A percentile compares a stretch with the other conserved stretches of the same genome.
Conservation (phyloP, 2,888 invertebrate genomes). For the Microchrysa polita region DNA sequence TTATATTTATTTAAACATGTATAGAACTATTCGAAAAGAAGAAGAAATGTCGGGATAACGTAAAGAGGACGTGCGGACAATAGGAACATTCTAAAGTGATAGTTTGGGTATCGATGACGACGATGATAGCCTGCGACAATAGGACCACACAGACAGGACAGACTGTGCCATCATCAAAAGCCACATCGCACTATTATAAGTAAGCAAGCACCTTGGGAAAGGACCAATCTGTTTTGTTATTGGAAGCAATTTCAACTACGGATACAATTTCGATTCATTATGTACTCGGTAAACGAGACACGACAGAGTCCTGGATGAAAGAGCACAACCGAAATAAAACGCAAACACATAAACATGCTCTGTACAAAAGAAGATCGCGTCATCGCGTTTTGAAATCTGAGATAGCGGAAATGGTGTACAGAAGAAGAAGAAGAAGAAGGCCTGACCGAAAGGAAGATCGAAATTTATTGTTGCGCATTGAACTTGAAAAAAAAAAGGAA, state of each 20-base stretch:
- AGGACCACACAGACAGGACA: constrained; percentile 49
- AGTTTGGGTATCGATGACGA: constrained; percentile 16
- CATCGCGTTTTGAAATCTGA: constrained; percentile 38
- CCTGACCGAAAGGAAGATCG: constrained; percentile 37
- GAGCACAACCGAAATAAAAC: neutral
- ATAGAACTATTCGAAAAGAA: neutral
- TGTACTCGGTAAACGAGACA: neutral
- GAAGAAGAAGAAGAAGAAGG: no score
- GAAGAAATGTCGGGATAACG: constrained; percentile 4
- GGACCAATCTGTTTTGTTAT: neutral
- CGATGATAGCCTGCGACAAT: constrained; percentile 40
- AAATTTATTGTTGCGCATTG: constrained; percentile 36
- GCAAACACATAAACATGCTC: neutral
- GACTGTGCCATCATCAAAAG: constrained; percentile 43
- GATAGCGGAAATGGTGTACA: constrained; percentile 45
- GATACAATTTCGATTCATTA: neutral
- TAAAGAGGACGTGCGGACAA: constrained; percentile 26
- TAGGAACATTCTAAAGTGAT: constrained; percentile 43
- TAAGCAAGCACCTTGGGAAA: constrained; percentile 23
- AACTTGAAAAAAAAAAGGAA: constrained; percentile 20
- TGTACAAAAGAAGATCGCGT: constrained; percentile 4
- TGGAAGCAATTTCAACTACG: no score
- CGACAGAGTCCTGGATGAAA: neutral
- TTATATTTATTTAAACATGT: no score
- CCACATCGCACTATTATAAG: constrained; percentile 12